Base-by-base conservation (phyloP, 1,140 invertebrate species). In the Drosophila asahinai region DNA sequence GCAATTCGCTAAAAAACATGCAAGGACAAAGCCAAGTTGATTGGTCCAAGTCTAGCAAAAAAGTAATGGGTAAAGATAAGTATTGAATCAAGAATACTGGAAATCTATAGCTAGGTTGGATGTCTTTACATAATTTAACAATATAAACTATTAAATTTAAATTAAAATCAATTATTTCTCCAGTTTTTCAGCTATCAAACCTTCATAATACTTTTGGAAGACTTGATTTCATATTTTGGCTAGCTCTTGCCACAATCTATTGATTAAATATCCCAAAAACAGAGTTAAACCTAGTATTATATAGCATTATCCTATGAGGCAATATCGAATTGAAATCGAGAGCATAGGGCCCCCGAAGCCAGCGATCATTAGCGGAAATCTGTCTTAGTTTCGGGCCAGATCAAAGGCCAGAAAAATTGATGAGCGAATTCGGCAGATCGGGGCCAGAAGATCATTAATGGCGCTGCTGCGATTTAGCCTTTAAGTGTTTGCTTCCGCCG, bases 401-500 rank as follows among this genome's bases (percentile, higher is more conserved):
- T 83, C 64, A 83, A 83, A 75, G 76, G 30, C 42, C 38, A 62
- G 36, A 36, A 27, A 62, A 59, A 60, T 77, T 77, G 74, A 67
- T 75, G 63, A 77, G 58, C 54, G 17, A 58, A 78, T 48, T 25
- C 12, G 63, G 15, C 36, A 55, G 55, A 72, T 67, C 75, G 73
- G 64, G 75, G 63, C 43, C 45, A 70, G 38, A 67, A 71, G 67
- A 77, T 77, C 75, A 77, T 78, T 70, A 78, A 78, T 60, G 27
- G 43, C 17, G 33, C 17, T 17, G 59, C 19, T 48, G 57, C 42
- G 43, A 61, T 75, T 57, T 33, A 43, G 73, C 48, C 55, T 72
- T 72, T 79, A 80, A 80, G 77, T 80, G 77, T 51, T 54, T 58
- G 76, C 77, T 80, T 80, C 77, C 77, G 77, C 77, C 59, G 52